Base-by-base conservation (phyloP, 2,113 vertebrate species). In the Psittacula cyanocephala region DNA sequence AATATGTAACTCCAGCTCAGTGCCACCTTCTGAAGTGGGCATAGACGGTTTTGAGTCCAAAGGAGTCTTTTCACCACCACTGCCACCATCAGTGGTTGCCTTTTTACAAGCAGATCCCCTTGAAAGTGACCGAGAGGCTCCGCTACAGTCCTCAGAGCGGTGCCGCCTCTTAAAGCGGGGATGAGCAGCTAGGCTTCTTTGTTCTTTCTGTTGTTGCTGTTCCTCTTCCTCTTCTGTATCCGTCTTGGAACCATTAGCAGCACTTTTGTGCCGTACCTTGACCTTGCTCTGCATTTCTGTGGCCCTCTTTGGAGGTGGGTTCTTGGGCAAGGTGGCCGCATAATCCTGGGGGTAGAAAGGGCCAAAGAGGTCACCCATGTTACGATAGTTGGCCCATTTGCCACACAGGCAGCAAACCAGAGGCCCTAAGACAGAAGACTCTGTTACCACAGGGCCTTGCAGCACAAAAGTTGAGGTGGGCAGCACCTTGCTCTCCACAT, bases 271-370 rank as follows among this genome's bases (percentile, higher is more conserved):
- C 92, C 98, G 97, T 97, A 99, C 98, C 97, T 97, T 98, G 35
- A 97, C 97, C 96, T 97, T 98, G 84, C 96, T 98, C 91, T 98
- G 98, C 96, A 96, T 97, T 96, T 98, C 98, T 17, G 96, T 82
- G 83, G 97, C 96, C 94, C 98, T 98, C 97, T 98, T 98, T 75
- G 99, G 99, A 77, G 99, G 99, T 0, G 98, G 99, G 91, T 99
- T 99, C 97, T 99, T 99, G 88, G 99, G 99, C 83, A 99, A 98
- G 70, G 98, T 99, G 91, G 99, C 98, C 67, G 98, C 99, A 8
- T 99, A 99, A 97, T 99, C 99, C 87, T 99, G 99, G 67, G 99
- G 99, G 95, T 99, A 99, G 97, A 99, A 99, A 64, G 99, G 99
- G 92, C 99, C 99, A 70, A 99, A 99, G 79, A 99, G 99, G 97